Evolutionary conservation across 2,797 vertebrate species (phyloP).

Genomic region (Malacoctenus gilli): DNA sequence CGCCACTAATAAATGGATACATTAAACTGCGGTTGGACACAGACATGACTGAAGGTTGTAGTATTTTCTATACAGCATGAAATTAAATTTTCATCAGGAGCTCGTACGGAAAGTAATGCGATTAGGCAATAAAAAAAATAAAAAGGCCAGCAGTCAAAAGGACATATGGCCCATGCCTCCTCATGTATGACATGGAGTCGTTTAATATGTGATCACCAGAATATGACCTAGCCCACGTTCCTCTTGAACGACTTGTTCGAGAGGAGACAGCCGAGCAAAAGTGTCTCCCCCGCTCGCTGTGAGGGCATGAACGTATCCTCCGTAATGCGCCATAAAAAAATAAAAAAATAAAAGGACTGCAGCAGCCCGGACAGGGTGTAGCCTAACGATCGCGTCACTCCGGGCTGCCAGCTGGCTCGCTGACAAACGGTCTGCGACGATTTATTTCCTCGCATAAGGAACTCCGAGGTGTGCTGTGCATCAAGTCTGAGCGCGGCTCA

Average conservation of each 20-base stretch:
- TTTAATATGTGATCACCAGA: constrained; percentile 13
- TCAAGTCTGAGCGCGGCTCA: constrained; percentile 36
- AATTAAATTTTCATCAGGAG: constrained; percentile 5
- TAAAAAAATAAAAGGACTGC: no score
- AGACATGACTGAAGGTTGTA: no score
- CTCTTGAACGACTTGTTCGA: constrained; percentile 30
- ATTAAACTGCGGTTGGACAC: no score
- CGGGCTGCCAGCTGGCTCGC: constrained; percentile 37
- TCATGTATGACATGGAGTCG: constrained; percentile 9
- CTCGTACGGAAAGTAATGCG: no score
- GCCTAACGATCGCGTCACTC: constrained; percentile 61
- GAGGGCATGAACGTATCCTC: constrained; percentile 40
- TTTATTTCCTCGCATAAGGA: constrained; percentile 57
- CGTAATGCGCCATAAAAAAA: constrained; percentile 54
- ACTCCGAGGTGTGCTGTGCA: constrained; percentile 40
- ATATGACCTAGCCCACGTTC: constrained; percentile 12
- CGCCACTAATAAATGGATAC: no score
- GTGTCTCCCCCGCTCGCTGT: constrained; percentile 34
- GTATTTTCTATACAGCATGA: not conserved
- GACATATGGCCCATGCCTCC: no score
- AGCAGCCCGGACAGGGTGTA: constrained; percentile 32
- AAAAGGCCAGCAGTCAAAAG: no score
- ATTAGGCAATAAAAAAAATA: no score
- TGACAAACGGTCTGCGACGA: constrained; percentile 53
- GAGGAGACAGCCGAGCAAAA: constrained; percentile 17